Evolutionary conservation across 35 echinoderm and acorn worm genomes (phyloP), one percentile per base, ranked within the genome.

Genomic region (Anneissia japonica): DNA sequence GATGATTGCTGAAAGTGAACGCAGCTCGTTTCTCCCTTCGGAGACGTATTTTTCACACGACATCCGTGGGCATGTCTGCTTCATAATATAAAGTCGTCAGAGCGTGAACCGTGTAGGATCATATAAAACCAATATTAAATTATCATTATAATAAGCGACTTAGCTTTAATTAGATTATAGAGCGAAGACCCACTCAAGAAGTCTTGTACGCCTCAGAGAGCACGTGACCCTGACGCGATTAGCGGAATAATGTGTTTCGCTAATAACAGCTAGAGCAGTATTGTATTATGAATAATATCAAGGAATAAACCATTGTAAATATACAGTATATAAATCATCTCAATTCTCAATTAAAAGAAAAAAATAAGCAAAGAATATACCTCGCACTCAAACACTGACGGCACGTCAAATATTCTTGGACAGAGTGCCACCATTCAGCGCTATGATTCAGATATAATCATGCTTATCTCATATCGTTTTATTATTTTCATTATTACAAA

Each of bases 71-170:
- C 51, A 64, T 19, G 51, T 64, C 51, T 64, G 51, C 51, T 64
- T 64, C 21, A 64, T 64, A 64, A 64, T 64, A 64, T 64, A 64
- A 64, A 64, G 51, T 64, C 51, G 51, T 64, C 51, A 64, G 51
- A 16, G 6, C 51, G 51, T 64, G 51, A 64, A 12, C 51, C 51
- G 51, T 64, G 51, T 64, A 64, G 51, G 51, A 64, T 64, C 51
- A 64, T 64, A 64, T 64, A 64, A 64, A 64, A 64, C 51, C 51
- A 64, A 64, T 64, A 64, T 64, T 64, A 64, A 64, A 64, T 64
- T 64, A 64, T 64, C 51, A 64, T 64, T 64, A 64, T 64, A 64
- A 64, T 64, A 64, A 64, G 51, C 51, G 51, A 64, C 11, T 64
- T 64, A 64, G 51, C 51, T 64, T 23, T 64, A 64, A 64, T 64